phyloP scores from a whole-genome alignment of 2,888 invertebrate species.

The Hecatera dysodea region DNA sequence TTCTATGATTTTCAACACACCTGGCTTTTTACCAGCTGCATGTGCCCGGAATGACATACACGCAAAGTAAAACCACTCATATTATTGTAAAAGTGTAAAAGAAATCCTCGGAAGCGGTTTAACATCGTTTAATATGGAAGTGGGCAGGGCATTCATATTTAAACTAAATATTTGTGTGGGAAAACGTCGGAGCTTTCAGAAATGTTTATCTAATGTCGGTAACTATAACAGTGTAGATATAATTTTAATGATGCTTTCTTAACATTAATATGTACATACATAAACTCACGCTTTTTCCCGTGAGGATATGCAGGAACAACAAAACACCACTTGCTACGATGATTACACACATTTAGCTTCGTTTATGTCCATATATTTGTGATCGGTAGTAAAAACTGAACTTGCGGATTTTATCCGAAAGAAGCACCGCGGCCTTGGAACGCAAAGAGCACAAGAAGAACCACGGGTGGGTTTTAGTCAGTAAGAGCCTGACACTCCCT shows the following conservation, averaged over 20 bases:
- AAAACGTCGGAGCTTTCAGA: conserved; percentile 21
- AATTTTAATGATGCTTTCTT: conserved; percentile 37
- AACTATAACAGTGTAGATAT: conserved; percentile 20
- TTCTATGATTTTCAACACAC: conserved; percentile 16
- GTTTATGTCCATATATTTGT: too few relatives aligned
- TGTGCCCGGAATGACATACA: conserved; percentile 27
- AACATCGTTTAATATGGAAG: conserved; percentile 41
- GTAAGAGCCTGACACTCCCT: too few relatives aligned
- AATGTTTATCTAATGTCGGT: conserved; percentile 48
- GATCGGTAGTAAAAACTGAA: too few relatives aligned
- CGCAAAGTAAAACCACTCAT: conserved; percentile 18
- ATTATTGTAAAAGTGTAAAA: conserved; percentile 37
- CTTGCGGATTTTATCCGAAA: too few relatives aligned
- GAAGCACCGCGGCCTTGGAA: too few relatives aligned
- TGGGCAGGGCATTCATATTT: conserved; percentile 41
- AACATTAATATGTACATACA: not conserved
- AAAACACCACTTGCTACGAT: not conserved
- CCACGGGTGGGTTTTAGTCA: too few relatives aligned
- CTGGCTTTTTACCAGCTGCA: conserved; percentile 27
- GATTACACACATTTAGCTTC: too few relatives aligned
- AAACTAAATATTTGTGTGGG: conserved; percentile 49
- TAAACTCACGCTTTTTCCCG: not conserved
- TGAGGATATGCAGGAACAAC: not conserved
- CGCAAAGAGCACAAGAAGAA: too few relatives aligned
- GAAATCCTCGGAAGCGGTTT: conserved; percentile 25